Evolutionary conservation across 2,888 invertebrate species (phyloP).

Genomic region (Dolichomitus sp.): DNA sequence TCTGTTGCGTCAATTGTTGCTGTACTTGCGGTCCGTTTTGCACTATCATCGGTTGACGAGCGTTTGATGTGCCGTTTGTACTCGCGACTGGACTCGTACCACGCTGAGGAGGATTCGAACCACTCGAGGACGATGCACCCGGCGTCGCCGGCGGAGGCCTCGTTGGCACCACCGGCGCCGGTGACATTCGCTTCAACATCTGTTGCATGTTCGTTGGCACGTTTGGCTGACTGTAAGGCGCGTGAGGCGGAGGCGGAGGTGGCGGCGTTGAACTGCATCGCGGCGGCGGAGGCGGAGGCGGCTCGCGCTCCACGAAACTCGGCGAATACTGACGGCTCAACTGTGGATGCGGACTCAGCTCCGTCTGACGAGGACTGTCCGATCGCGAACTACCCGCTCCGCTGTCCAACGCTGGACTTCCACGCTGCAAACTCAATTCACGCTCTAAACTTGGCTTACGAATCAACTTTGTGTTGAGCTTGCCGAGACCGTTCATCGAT

Average conservation of each 20-base stretch:
- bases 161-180: constrained; percentile 90
- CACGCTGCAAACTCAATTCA: constrained; percentile 92
- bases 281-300: constrained; percentile 92
- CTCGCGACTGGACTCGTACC: constrained; percentile 92
- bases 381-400: constrained; percentile 96
- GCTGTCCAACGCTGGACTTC: constrained; percentile 95
- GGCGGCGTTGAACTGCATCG: constrained; percentile 91
- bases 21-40: constrained; percentile 93
- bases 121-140: constrained; percentile 81
- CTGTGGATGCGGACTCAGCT: constrained; percentile 89
- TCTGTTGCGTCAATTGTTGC: constrained; percentile 95
- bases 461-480: constrained; percentile 90
- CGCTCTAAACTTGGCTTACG: constrained; percentile 96
- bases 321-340: constrained; percentile 92
- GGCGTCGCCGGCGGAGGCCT: constrained; percentile 90
- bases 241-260: constrained; percentile 88
- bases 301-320: constrained; percentile 88
- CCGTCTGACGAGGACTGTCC: constrained; percentile 93
- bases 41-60: constrained; percentile 93
- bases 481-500: constrained; percentile 88
- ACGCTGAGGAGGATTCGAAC: constrained; percentile 88
- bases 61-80: constrained; percentile 85
- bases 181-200: constrained; percentile 92
- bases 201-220: constrained; percentile 91
- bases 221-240: constrained; percentile 86